phyloP scores from a whole-genome alignment of 2,113 vertebrate species.

The Bujurquina vittata region DNA sequence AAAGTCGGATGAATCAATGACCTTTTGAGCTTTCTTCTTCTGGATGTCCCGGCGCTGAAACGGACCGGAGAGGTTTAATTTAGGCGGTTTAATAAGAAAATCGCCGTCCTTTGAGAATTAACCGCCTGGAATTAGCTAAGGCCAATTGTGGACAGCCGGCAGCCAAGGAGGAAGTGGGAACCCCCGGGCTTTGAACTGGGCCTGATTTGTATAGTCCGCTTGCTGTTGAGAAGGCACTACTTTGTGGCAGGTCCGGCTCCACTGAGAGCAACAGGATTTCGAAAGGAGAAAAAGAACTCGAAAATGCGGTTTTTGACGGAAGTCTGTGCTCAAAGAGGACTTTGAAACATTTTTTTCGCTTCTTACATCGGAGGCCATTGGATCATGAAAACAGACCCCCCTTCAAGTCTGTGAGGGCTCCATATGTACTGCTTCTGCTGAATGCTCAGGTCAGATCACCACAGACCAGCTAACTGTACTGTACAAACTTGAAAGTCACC shows the following conservation, averaged over 20 bases:
- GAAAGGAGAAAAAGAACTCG: background rate
- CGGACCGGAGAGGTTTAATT: slow-evolving; percentile 31
- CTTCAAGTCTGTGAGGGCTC: slow-evolving; percentile 46
- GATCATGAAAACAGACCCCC: slow-evolving; percentile 61
- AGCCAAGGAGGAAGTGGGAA: slow-evolving; percentile 78
- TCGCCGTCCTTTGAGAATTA: slow-evolving; percentile 35
- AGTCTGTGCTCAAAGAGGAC: background rate
- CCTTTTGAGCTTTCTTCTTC: slow-evolving; percentile 70
- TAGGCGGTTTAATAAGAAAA: slow-evolving; percentile 11
- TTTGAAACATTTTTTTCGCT: slow-evolving; percentile 38
- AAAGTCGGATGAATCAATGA: slow-evolving; percentile 83
- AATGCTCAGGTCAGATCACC: slow-evolving; percentile 47
- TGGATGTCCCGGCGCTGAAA: slow-evolving; percentile 54
- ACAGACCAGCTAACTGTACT: slow-evolving; percentile 33
- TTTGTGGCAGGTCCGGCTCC: background rate
- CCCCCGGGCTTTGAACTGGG: slow-evolving; percentile 71
- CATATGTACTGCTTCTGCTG: slow-evolving; percentile 5
- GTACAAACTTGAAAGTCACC: slow-evolving; percentile 39
- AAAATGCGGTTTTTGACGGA: slow-evolving; percentile 40
- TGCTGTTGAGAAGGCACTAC: background rate
- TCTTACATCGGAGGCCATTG: slow-evolving; percentile 35
- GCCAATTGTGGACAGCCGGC: slow-evolving; percentile 71
- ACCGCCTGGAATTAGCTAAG: slow-evolving; percentile 42
- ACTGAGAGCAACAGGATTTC: background rate
- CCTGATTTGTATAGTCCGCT: slow-evolving; percentile 59